These are phyloP conservation scores for Copidosoma floridanum DNA, from an alignment of 1,140 invertebrate genomes.

Conservation along the genomic window DNA sequence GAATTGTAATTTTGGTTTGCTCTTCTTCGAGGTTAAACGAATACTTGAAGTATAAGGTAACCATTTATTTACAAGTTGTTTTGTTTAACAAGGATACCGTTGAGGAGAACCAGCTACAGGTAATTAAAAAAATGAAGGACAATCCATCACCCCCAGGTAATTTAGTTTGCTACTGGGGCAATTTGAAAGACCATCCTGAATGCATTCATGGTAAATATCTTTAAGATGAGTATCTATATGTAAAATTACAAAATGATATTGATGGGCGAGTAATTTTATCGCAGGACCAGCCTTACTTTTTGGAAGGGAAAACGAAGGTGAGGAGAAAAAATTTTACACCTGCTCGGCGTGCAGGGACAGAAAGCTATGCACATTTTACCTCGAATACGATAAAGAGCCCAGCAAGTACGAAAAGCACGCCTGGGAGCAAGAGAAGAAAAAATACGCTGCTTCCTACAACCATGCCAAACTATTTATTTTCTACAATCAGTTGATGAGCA, in stretches of 20 bases:
- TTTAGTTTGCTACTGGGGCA: constrained; percentile 44
- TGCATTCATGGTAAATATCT: constrained; percentile 53
- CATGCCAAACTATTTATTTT: constrained; percentile 59
- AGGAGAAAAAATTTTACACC: constrained; percentile 66
- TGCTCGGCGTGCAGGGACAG: constrained; percentile 78
- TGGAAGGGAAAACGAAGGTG: constrained; percentile 51
- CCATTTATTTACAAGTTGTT: not conserved
- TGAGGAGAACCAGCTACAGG: too few relatives aligned
- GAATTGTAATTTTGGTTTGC: too few relatives aligned
- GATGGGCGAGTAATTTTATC: constrained; percentile 10
- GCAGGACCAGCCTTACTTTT: constrained; percentile 71
- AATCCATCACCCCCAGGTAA: constrained; percentile 14
- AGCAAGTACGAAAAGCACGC: constrained; percentile 54
- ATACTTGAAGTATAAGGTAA: too few relatives aligned
- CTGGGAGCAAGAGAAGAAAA: constrained; percentile 56
- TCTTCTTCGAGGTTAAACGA: too few relatives aligned
- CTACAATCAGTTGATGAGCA: constrained; percentile 47
- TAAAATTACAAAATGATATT: too few relatives aligned
- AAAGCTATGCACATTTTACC: constrained; percentile 71
- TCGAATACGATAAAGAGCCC: constrained; percentile 58
- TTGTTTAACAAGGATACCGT: too few relatives aligned
- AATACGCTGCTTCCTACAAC: constrained; percentile 52
- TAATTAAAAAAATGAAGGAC: constrained; percentile 10
- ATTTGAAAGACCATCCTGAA: constrained; percentile 42
- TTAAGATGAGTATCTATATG: too few relatives aligned